These are phyloP conservation scores for Hetaerina titia DNA, from an alignment of 2,888 invertebrate genomes.

Conservation along the genomic window DNA sequence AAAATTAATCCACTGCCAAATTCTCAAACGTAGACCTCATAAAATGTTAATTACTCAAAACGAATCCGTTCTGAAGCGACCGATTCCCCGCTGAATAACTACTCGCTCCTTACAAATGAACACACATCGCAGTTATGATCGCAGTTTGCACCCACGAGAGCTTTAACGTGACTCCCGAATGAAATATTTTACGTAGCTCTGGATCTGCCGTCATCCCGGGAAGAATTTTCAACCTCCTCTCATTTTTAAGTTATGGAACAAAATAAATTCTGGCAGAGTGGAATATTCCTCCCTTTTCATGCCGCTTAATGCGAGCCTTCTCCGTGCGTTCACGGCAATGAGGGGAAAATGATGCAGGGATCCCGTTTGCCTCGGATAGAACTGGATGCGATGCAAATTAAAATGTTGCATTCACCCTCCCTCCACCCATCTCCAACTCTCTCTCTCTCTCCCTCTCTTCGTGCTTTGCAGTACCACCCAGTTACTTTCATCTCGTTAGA, in stretches of 20 bases:
- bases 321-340: neutral
- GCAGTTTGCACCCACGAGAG: neutral
- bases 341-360: neutral
- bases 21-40: neutral
- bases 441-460: no score
- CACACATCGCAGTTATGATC: neutral
- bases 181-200: neutral
- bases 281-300: neutral
- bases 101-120: neutral
- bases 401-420: neutral
- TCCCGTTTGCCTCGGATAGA: neutral
- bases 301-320: no score
- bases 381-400: slow-evolving; percentile 9
- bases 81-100: neutral
- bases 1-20: neutral
- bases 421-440: no score
- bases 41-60: neutral
- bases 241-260: neutral
- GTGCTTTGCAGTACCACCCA: no score
- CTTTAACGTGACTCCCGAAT: neutral
- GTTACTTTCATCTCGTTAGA: no score
- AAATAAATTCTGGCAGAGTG: neutral
- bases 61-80: neutral
- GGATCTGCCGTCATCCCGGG: neutral
- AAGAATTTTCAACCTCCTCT: neutral